A percentile compares a stretch with the other conserved stretches of the same genome.
phyloP scores from a whole-genome alignment of 2,797 vertebrate genomes.

The Pantherophis alleghaniensis region DNA sequence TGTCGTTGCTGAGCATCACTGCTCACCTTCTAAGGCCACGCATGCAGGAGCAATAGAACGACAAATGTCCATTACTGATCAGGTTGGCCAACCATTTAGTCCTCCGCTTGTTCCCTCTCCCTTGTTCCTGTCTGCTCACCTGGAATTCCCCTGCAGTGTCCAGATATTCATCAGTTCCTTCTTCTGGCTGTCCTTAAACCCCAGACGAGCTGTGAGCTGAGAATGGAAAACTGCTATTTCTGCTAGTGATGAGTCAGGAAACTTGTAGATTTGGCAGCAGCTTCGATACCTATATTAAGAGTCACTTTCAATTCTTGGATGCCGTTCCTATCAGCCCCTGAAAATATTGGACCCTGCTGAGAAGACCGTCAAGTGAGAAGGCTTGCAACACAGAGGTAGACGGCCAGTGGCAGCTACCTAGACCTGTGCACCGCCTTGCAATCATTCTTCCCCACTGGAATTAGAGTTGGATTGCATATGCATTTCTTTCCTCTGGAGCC shows the following conservation, averaged over 20 bases:
- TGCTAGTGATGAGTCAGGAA: neutral
- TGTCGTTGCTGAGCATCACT: neutral
- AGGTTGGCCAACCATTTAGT: too few relatives aligned
- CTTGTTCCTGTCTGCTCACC: neutral
- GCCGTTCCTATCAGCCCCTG: neutral
- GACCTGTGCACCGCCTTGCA: neutral
- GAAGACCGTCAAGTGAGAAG: neutral
- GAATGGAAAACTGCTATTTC: neutral
- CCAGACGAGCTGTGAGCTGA: neutral
- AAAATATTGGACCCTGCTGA: neutral
- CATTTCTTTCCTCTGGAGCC: neutral
- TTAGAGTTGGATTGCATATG: neutral
- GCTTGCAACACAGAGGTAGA: too few relatives aligned
- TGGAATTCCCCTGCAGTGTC: neutral
- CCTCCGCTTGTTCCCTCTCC: neutral
- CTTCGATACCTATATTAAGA: neutral
- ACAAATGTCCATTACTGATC: neutral
- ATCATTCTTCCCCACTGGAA: neutral
- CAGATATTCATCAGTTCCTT: neutral
- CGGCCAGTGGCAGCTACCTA: too few relatives aligned
- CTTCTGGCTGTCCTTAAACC: neutral
- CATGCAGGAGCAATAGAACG: neutral
- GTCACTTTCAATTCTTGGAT: neutral
- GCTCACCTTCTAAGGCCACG: neutral
- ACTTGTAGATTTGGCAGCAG: neutral